These are phyloP conservation scores for Pomatorhinus ruficollis DNA, from an alignment of 2,113 vertebrate species.

Conservation along the genomic window DNA sequence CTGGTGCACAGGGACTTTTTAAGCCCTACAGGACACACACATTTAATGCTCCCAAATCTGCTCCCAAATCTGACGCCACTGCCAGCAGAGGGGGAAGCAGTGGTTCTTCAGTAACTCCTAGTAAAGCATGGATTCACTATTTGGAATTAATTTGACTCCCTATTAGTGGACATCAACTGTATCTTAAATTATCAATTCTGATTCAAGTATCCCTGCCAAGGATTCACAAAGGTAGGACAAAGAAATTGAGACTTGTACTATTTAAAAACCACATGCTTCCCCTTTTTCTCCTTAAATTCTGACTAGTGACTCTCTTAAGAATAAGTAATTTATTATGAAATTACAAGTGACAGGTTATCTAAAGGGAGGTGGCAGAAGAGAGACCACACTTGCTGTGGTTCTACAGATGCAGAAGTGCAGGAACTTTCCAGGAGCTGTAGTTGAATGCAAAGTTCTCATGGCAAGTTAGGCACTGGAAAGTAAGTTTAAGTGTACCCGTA, in stretches of 20 bases:
- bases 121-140: no score
- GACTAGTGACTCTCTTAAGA: not conserved
- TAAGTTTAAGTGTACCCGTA: not conserved
- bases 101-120: rapidly evolving
- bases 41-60: not conserved
- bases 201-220: not conserved
- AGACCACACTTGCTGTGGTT: not conserved
- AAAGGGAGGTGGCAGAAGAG: not conserved
- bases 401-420: not conserved
- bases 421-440: not conserved
- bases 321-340: not conserved
- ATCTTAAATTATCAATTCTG: not conserved
- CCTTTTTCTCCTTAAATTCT: not conserved
- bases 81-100: rapidly evolving
- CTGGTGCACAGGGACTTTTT: not conserved
- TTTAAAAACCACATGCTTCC: not conserved
- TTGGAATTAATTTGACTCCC: not conserved
- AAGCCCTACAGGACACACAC: not conserved
- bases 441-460: not conserved
- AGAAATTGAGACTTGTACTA: not conserved
- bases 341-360: not conserved
- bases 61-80: not conserved
- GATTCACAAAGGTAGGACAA: not conserved
- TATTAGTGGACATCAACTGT: not conserved
- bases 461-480: not conserved